A percentile compares a stretch with the other conserved stretches of the same genome.
Conservation (phyloP, 1,140 invertebrate genomes). For the Brachionus asplanchnoidis region DNA sequence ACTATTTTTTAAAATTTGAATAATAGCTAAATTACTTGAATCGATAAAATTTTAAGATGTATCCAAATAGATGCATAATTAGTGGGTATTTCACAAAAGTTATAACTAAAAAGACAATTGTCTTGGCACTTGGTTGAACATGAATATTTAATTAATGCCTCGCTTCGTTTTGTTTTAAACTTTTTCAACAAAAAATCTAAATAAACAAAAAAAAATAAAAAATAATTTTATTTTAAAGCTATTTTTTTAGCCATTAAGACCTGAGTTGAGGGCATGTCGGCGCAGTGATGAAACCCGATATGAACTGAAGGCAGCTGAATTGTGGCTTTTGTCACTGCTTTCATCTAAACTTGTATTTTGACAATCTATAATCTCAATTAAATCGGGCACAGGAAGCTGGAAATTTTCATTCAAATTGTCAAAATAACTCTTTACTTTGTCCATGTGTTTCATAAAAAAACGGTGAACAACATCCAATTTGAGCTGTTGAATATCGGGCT, state of each 20-base stretch:
- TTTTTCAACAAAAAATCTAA: conserved; percentile 19
- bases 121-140: not conserved
- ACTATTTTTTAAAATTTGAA: not conserved
- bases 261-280: not conserved
- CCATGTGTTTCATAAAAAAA: conserved; percentile 86
- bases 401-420: conserved; percentile 68
- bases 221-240: not conserved
- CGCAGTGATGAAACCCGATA: not conserved
- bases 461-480: conserved; percentile 84
- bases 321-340: not conserved
- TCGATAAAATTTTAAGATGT: conserved; percentile 86
- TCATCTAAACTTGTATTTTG: not conserved
- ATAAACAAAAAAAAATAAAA: not conserved
- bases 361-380: conserved; percentile 70
- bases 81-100: conserved; percentile 65
- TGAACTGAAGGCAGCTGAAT: not conserved
- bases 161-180: not conserved
- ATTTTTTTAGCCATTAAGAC: not conserved
- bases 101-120: conserved; percentile 3
- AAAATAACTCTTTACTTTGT: conserved; percentile 84
- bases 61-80: conserved; percentile 82
- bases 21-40: conserved; percentile 63
- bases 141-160: not conserved
- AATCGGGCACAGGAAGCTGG: conserved; percentile 79
- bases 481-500: conserved; percentile 51